These are phyloP conservation scores for Nudaria mundana DNA, from an alignment of 2,888 invertebrate genomes.

Conservation along the genomic window DNA sequence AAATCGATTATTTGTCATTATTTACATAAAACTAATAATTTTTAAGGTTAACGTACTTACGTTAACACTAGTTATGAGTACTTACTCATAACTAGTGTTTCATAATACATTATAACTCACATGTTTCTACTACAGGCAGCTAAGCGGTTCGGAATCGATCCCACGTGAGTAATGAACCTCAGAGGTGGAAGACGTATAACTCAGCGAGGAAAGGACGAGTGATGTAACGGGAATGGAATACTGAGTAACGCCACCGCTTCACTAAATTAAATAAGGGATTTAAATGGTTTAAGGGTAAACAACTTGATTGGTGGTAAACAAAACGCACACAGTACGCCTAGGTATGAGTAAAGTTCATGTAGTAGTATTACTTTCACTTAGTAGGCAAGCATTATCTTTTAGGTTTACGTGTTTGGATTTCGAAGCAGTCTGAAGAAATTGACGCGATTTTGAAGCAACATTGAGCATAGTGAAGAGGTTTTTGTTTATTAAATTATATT, in stretches of 20 bases:
- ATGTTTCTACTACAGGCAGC: slow-evolving; percentile 68
- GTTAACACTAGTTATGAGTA: no score
- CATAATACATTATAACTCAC: slow-evolving; percentile 48
- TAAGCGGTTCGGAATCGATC: slow-evolving; percentile 73
- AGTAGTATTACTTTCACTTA: slow-evolving; percentile 36
- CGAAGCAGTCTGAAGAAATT: no score
- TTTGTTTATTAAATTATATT: no score
- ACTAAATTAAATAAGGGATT: slow-evolving; percentile 45
- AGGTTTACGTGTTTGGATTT: slow-evolving; percentile 45
- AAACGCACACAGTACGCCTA: slow-evolving; percentile 24
- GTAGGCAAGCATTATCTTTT: slow-evolving; percentile 50
- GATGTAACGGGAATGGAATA: slow-evolving; percentile 49
- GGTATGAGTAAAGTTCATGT: no score
- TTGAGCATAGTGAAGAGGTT: no score
- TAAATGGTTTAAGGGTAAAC: slow-evolving; percentile 29
- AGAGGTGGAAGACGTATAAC: slow-evolving; percentile 81
- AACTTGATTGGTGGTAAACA: slow-evolving; percentile 35
- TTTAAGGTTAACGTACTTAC: no score
- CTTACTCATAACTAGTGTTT: no score
- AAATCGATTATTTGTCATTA: no score
- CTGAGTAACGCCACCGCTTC: slow-evolving; percentile 74
- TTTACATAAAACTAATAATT: no score
- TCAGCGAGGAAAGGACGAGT: slow-evolving; percentile 69
- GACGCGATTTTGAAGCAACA: no score
- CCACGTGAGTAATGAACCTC: slow-evolving; percentile 65